Base-by-base conservation (phyloP, 2,113 vertebrate species). In the Cavia aperea region DNA sequence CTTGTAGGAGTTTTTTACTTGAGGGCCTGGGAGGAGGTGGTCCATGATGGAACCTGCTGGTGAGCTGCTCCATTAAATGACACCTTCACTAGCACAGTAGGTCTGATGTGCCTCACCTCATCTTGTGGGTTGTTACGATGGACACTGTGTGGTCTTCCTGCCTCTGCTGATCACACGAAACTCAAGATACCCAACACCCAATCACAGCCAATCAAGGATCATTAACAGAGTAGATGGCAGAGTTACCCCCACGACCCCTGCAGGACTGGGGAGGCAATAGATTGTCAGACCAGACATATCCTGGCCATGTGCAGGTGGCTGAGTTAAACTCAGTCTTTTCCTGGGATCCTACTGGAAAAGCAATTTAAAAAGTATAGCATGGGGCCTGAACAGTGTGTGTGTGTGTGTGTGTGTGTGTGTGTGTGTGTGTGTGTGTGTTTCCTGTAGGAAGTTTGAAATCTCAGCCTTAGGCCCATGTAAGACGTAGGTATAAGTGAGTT, bases 171-270 rank as follows among this genome's bases (percentile, higher is more conserved):
- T 92, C 10, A 26, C 2, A 15, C 96, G 96, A 97, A 93, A 93
- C 93, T 94, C 95, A 92, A 92, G 96, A 96, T 96, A 90, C 94
- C 97, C 95, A 96, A 72, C 60, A 83, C 95, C 86, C 96, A 96
- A 58, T 86, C 88, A 95, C 19, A 0, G 4, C 65, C 81, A 89
- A 49, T 24, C 68, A 93, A 95, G 89, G 85, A 73, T 97, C 96
- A 97, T 97, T 97, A 97, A 75, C 95, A 60, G 96, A 0, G 97
- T 93, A 90, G 97, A 96, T 94, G 96, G 95, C 58, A 82, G 91
- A 93, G 95, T 94, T 94, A 95, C 95, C 95, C 85, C 85, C 7
- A 92, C 95, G 96, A 92, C 95, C 63, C 84, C 94, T 60, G 89
- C 13, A 96, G 97, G 96, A 89, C 96, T 11, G 0, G 92, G 81